Base-by-base conservation (phyloP, 2,888 invertebrate genomes). In the Dexiosoma caninum region DNA sequence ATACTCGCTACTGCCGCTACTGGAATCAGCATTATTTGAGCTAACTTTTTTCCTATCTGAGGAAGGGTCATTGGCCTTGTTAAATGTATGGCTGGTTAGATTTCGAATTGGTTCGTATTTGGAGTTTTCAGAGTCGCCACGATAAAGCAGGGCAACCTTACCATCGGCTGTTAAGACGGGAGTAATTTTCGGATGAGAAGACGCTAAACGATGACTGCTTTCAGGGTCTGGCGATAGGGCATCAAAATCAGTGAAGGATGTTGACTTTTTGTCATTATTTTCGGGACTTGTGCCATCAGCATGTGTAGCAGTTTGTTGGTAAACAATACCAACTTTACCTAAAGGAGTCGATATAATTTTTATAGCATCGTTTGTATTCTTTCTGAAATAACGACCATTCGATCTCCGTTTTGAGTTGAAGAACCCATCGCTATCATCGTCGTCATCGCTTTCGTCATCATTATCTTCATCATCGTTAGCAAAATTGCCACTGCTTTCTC, bases 131-230 rank as follows among this genome's bases (percentile, higher is more conserved):
- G 90, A 90, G 85, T 89, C 90, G 83, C 90, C 91, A 75, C 90
- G 90, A 84, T 90, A 90, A 85, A 91, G 88, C 85, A 91, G 87
- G 81, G 91, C 91, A 86, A 91, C 90, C 87, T 91, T 91, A 85
- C 91, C 91, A 88, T 91, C 91, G 84, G 91, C 87, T 82, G 91
- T 91, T 85, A 91, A 86, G 72, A 91, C 91, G 40, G 91, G 91
- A 81, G 91, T 90, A 81, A 91, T 91, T 88, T 91, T 91, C 59
- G 89, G 89, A 86, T 89, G 89, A 84, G 87, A 87, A 84, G 88
- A 87, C 85, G 88, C 87, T 85, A 90, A 88, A 86, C 89, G 89
- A 89, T 88, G 89, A 88, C 90, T 89, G 85, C 89, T 89, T 81
- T 89, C 89, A 62, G 89, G 90, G 81, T 90, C 89, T 71, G 88